phyloP scores from a whole-genome alignment of 2,113 vertebrate species.

The Cyprinus carpio region DNA sequence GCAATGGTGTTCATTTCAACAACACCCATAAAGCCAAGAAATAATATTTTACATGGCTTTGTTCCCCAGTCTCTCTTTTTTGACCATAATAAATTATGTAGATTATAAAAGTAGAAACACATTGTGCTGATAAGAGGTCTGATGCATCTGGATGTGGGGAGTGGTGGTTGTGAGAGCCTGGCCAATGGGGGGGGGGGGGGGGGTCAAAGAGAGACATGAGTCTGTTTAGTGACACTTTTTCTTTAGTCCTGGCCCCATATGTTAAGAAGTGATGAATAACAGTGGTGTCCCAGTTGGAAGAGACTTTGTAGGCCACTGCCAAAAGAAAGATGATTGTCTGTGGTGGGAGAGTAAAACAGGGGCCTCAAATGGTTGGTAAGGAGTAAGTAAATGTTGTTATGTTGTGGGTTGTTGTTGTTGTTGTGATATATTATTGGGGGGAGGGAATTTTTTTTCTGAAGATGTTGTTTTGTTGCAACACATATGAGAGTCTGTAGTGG shows the following conservation, averaged over 20 bases:
- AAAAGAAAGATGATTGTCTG: constrained; percentile 56
- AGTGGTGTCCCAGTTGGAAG: constrained; percentile 54
- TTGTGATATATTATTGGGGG: constrained; percentile 16
- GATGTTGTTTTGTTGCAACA: constrained; percentile 35
- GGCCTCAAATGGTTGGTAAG: constrained; percentile 12
- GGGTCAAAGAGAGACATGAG: constrained; percentile 39
- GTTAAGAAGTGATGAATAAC: constrained; percentile 55
- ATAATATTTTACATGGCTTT: constrained; percentile 78
- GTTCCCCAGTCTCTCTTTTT: constrained; percentile 73
- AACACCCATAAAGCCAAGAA: constrained; percentile 71
- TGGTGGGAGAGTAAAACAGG: constrained; percentile 37
- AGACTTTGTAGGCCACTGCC: constrained; percentile 35
- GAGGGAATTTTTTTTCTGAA: constrained; percentile 15
- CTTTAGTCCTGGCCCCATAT: constrained; percentile 55
- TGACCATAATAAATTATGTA: constrained; percentile 77
- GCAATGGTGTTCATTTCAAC: constrained; percentile 69
- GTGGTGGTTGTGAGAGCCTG: constrained; percentile 29
- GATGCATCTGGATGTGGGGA: constrained; percentile 43
- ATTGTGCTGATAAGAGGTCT: constrained; percentile 71
- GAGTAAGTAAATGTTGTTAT: constrained; percentile 21
- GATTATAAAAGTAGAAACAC: constrained; percentile 79
- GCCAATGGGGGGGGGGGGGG: neutral
- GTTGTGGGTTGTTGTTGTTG: constrained; percentile 8
- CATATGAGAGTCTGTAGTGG: constrained; percentile 19
- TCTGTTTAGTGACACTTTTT: constrained; percentile 39